Percentiles rank a stretch among this genome's conserved stretches.
phyloP scores from a whole-genome alignment of 2,888 invertebrate genomes.

The Megaustenia siamemsis region DNA sequence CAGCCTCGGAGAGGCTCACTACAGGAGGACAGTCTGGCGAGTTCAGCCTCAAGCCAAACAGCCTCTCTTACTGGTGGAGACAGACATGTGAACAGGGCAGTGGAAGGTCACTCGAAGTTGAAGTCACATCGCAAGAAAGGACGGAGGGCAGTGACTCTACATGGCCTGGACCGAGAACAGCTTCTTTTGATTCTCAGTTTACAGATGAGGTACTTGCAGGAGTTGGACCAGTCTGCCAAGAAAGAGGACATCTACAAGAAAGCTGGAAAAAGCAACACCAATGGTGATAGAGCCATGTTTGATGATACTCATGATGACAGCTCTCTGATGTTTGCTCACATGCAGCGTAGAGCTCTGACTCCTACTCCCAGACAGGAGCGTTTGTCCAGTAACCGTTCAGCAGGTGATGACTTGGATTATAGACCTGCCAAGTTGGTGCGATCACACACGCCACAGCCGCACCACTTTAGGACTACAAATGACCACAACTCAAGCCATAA shows the following conservation, averaged over 20 bases:
- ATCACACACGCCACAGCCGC: slow-evolving; percentile 71
- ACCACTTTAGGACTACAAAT: slow-evolving; percentile 47
- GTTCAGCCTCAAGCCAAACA: slow-evolving; percentile 40
- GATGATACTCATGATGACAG: slow-evolving; percentile 18
- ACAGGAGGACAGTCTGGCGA: slow-evolving; percentile 47
- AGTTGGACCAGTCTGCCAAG: slow-evolving; percentile 59
- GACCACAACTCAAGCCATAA: not conserved
- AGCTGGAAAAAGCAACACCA: not conserved
- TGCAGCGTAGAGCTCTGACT: slow-evolving; percentile 64
- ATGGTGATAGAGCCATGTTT: not conserved
- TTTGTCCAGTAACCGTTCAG: slow-evolving; percentile 13
- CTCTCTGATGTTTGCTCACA: slow-evolving; percentile 17
- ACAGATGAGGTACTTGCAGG: slow-evolving; percentile 72
- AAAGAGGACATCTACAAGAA: not conserved
- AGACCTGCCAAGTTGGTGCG: slow-evolving; percentile 62
- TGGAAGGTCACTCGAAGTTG: slow-evolving; percentile 58
- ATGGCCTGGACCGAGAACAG: slow-evolving; percentile 71
- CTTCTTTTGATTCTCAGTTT: slow-evolving; percentile 70
- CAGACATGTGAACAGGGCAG: not conserved
- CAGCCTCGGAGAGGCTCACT: slow-evolving; percentile 47
- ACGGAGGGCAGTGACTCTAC: slow-evolving; percentile 70
- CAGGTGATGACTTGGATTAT: slow-evolving; percentile 47
- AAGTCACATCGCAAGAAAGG: slow-evolving; percentile 69
- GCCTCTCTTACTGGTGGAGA: slow-evolving; percentile 44
- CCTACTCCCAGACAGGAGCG: slow-evolving; percentile 64